Percentiles rank a stretch among this genome's conserved stretches.
Conservation (phyloP, 2,888 invertebrate genomes). For the Conus canariensis region DNA sequence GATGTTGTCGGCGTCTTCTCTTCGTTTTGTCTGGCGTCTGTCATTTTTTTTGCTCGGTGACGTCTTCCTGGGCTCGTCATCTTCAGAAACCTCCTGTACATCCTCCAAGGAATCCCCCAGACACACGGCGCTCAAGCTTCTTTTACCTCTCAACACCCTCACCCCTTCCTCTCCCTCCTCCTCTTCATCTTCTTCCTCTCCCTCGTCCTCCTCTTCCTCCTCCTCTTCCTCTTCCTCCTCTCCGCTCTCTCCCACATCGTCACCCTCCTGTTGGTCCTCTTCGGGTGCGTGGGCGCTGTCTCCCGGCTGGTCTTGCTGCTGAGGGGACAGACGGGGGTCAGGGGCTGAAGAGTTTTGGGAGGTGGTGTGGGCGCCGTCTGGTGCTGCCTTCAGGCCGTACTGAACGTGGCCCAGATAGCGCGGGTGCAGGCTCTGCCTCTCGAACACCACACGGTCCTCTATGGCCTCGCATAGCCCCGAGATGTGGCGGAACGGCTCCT, state of each 20-base stretch:
- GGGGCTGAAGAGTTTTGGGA: not conserved
- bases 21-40: not conserved
- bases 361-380: not conserved
- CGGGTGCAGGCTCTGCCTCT: slow-evolving; percentile 43
- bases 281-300: not conserved
- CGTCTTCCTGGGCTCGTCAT: not conserved
- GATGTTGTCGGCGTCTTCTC: not conserved
- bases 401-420: slow-evolving; percentile 32
- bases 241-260: not conserved
- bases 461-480: slow-evolving; percentile 32
- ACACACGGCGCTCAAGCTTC: slow-evolving; percentile 37
- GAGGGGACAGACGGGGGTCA: not conserved
- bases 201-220: not conserved
- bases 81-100: not conserved
- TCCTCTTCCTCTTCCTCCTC: not conserved
- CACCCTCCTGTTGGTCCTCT: not conserved
- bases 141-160: not conserved
- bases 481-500: slow-evolving; percentile 41
- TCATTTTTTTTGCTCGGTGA: not conserved
- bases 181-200: not conserved
- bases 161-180: not conserved
- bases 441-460: slow-evolving; percentile 43
- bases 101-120: not conserved
- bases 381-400: not conserved
- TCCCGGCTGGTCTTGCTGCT: not conserved